Base-by-base conservation (phyloP, 2,888 invertebrate genomes). In the Platycheirus albimanus region DNA sequence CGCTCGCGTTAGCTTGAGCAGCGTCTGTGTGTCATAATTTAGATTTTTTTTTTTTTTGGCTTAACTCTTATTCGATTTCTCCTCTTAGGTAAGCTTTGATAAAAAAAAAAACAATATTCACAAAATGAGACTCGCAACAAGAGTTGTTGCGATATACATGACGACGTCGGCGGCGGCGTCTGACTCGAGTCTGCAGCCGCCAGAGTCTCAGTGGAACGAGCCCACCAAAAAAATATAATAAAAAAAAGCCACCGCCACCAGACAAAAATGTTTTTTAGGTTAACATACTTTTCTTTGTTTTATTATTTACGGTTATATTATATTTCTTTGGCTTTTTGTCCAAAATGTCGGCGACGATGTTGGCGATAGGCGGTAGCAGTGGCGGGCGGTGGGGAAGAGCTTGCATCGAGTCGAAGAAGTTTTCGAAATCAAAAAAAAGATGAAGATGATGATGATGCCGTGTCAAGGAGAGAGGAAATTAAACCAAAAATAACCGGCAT, bases 191-290 rank as follows among this genome's bases (percentile, higher is more conserved):
- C 58, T 74, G 51, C 20, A 64, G 56, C 54, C 54, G 54, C 3
- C 24, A 43, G 41, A 67, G 67, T 69, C 79, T 38, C 75, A 13
- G 24, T 24, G 36, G 75, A 75, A 20, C 63, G 79, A 75, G 75
- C 79, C 79, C 67, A 79, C 79, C 54, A 38, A 63, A 51, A 43
- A 54, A 54, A 33, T n/a, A 58, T 3, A 24, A 63, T 75, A 63
- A 80, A 80, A 63, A 47, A 54, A 66, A 63, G 54, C 74, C 69
- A 69, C 69, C 75, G 74, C 74, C 69, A 69, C 75, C 75, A 79
- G 79, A 47, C 75, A 49, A 74, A 74, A 75, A 69, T 79, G 28
- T 64, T 75, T 75, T 58, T 75, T 80, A 51, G 75, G 75, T 80
- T 80, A 80, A 63, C 80, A 75, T 56, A 36, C 38, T 71, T 77